Evolutionary conservation across 2,888 invertebrate genomes (phyloP).

Genomic region (Xanthorhoe spadicearia): DNA sequence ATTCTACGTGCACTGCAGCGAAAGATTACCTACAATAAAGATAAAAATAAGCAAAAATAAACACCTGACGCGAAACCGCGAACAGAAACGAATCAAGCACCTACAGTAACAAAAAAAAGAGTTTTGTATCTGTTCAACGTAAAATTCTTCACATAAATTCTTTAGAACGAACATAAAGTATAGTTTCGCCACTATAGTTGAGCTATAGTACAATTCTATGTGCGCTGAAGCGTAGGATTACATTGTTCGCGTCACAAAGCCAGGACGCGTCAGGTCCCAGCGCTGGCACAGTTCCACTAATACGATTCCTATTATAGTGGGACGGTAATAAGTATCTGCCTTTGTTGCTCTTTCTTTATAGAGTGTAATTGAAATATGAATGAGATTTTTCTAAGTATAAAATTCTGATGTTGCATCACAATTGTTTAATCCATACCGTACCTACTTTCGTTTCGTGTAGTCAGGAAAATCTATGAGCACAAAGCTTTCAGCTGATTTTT

Average conservation of each 20-base stretch:
- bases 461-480: too few species aligned
- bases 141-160: background rate
- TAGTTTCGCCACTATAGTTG: background rate
- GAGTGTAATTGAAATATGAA: slow-evolving; percentile 9
- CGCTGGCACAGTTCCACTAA: slow-evolving; percentile 46
- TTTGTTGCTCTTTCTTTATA: slow-evolving; percentile 28
- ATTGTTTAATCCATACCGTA: background rate
- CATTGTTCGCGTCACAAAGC: slow-evolving; percentile 44
- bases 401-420: background rate
- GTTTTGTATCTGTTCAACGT: background rate
- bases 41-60: background rate
- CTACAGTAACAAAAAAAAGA: background rate
- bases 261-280: slow-evolving; percentile 34
- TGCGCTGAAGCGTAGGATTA: slow-evolving; percentile 38
- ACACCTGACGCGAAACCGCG: background rate
- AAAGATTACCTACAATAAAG: background rate
- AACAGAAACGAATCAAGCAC: background rate
- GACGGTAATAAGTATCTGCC: slow-evolving; percentile 30
- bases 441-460: background rate
- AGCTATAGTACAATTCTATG: slow-evolving; percentile 22
- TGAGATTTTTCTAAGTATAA: slow-evolving; percentile 1
- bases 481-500: too few species aligned
- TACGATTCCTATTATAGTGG: slow-evolving; percentile 45
- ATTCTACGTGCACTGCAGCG: too few species aligned
- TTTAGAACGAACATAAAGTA: slow-evolving; percentile 3